A percentile compares a stretch with the other conserved stretches of the same genome.
These are phyloP conservation scores for Carposina sasakii DNA, from an alignment of 1,140 invertebrate species.

Conservation along the genomic window DNA sequence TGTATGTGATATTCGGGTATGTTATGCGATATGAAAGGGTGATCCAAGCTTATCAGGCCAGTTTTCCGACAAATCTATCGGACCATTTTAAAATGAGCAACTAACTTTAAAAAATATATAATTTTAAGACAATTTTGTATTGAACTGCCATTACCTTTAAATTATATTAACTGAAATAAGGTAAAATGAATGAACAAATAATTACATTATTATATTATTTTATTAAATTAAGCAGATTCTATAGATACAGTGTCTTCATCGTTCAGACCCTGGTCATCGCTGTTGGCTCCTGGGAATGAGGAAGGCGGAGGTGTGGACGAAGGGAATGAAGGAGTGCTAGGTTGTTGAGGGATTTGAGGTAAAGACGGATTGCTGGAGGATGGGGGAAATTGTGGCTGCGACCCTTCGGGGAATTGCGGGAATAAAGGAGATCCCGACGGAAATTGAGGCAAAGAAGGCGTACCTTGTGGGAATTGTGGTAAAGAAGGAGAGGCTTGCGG, in stretches of 20 bases:
- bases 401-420: constrained; percentile 21
- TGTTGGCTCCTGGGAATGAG: constrained; percentile 30
- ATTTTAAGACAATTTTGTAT: too few species aligned
- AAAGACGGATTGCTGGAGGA: constrained; percentile 19
- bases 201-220: neutral
- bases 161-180: too few species aligned
- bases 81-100: too few species aligned
- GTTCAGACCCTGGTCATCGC: constrained; percentile 35
- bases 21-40: too few species aligned
- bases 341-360: constrained; percentile 12
- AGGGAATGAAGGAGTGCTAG: constrained; percentile 13
- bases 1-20: too few species aligned
- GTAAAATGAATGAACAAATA: too few species aligned
- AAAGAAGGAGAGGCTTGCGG: constrained; percentile 2
- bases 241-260: constrained; percentile 58
- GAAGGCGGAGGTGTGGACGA: constrained; percentile 20
- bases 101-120: too few species aligned
- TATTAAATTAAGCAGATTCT: constrained; percentile 43
- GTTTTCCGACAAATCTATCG: too few species aligned
- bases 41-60: too few species aligned
- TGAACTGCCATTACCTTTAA: too few species aligned
- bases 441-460: constrained; percentile 8
- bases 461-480: constrained; percentile 4
- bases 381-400: constrained; percentile 18
- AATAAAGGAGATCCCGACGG: constrained; percentile 15